Evolutionary conservation across 2,797 vertebrate species (phyloP).

Genomic region (Fistularia tabacaria): DNA sequence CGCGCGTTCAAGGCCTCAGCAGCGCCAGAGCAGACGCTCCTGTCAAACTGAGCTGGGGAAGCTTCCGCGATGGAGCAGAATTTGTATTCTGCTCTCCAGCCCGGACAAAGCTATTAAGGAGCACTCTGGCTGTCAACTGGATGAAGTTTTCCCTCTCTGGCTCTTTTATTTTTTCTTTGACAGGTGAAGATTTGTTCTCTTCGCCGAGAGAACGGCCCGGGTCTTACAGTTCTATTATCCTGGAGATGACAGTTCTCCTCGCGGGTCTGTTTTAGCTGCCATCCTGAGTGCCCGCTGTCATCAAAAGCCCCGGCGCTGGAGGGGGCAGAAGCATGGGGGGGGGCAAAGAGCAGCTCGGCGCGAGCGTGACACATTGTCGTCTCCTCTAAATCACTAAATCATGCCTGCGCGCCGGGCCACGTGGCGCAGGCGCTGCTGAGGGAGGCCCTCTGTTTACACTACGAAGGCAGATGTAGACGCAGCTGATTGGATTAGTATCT

Average conservation of each 20-base stretch:
- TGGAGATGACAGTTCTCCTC: constrained; percentile 47
- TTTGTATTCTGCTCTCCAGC: constrained; percentile 29
- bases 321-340: constrained; percentile 13
- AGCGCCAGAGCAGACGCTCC: constrained; percentile 34
- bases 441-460: too few species aligned
- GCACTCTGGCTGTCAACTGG: constrained; percentile 51
- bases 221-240: constrained; percentile 50
- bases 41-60: constrained; percentile 36
- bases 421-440: too few species aligned
- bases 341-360: constrained; percentile 15
- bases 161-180: constrained; percentile 28
- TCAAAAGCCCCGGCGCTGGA: constrained; percentile 16
- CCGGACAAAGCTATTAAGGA: constrained; percentile 46
- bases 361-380: too few species aligned
- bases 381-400: too few species aligned
- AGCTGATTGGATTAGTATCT: too few species aligned
- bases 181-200: constrained; percentile 55
- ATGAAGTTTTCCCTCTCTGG: constrained; percentile 42
- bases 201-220: constrained; percentile 42
- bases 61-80: constrained; percentile 33
- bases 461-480: too few species aligned
- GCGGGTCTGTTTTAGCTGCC: constrained; percentile 39
- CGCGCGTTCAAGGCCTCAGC: constrained; percentile 16
- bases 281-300: constrained; percentile 27
- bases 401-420: too few species aligned